phyloP scores from a whole-genome alignment of 2,888 invertebrate species.

The Gastrophysa polygoni region DNA sequence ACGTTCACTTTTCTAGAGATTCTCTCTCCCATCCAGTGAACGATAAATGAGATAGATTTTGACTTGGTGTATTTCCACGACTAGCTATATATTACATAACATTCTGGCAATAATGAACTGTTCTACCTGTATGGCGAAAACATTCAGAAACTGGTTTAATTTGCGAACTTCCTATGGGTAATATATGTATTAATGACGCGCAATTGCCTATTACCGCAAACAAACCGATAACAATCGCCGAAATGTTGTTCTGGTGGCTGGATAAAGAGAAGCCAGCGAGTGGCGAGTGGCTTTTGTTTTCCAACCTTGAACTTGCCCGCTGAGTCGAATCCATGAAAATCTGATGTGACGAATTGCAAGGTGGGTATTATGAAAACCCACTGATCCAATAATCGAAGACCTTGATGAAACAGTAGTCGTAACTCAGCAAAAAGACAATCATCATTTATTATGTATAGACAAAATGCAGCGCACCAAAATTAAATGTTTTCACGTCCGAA shows the following conservation, averaged over 20 bases:
- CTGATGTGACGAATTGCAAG: neutral
- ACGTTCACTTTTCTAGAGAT: no score
- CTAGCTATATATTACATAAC: no score
- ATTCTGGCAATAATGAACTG: no score
- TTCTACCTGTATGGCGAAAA: neutral
- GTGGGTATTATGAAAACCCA: neutral
- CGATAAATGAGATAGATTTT: no score
- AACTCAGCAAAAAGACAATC: no score
- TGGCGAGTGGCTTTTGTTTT: neutral
- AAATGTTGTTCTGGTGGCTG: neutral
- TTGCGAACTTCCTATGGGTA: neutral
- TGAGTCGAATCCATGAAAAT: neutral
- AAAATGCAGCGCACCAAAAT: no score
- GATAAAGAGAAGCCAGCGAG: neutral
- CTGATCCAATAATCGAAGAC: neutral
- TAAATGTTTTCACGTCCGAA: no score
- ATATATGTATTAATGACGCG: no score
- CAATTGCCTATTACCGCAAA: no score
- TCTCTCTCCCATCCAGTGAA: no score
- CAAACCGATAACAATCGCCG: slow-evolving; percentile 3
- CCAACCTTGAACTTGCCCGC: slow-evolving; percentile 12
- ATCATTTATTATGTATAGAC: no score
- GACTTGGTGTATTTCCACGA: no score
- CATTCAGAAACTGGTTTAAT: neutral
- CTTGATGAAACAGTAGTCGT: neutral